Conservation (phyloP, 2,113 vertebrate genomes). For the Onychostruthus taczanowskii region DNA sequence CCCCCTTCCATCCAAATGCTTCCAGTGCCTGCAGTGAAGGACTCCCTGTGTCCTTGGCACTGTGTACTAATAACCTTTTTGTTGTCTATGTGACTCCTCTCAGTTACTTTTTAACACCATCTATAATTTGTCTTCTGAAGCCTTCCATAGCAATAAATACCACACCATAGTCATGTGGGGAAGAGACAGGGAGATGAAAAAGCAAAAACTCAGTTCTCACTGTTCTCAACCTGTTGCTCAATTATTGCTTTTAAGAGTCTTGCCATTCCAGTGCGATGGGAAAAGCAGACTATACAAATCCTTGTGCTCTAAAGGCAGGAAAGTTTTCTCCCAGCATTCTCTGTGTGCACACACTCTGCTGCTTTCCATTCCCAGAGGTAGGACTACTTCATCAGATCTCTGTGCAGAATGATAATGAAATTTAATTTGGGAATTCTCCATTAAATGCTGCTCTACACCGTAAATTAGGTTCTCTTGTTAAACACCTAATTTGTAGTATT, state of each 20-base stretch:
- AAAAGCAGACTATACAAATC: neutral
- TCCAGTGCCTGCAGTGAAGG: neutral
- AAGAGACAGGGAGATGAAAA: neutral
- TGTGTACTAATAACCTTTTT: neutral
- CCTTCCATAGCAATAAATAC: neutral
- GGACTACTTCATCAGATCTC: conserved; percentile 2
- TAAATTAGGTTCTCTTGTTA: conserved; percentile 54
- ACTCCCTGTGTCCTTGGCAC: rapidly evolving
- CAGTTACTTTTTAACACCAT: neutral
- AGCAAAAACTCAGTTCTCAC: neutral
- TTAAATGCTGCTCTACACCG: conserved; percentile 18
- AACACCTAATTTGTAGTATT: conserved; percentile 28
- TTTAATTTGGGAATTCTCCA: conserved; percentile 54
- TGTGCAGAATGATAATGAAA: conserved; percentile 15
- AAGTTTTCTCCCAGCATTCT: neutral
- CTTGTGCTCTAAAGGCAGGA: neutral
- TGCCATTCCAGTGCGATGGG: neutral
- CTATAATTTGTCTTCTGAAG: neutral
- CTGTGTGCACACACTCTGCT: neutral
- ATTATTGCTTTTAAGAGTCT: neutral
- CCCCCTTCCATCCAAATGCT: neutral
- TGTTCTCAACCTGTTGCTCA: neutral
- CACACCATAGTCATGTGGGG: neutral
- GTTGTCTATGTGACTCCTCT: neutral
- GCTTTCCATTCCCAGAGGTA: conserved; percentile 3